Conservation (phyloP, 2,888 invertebrate genomes). For the Drosophila eohydei region DNA sequence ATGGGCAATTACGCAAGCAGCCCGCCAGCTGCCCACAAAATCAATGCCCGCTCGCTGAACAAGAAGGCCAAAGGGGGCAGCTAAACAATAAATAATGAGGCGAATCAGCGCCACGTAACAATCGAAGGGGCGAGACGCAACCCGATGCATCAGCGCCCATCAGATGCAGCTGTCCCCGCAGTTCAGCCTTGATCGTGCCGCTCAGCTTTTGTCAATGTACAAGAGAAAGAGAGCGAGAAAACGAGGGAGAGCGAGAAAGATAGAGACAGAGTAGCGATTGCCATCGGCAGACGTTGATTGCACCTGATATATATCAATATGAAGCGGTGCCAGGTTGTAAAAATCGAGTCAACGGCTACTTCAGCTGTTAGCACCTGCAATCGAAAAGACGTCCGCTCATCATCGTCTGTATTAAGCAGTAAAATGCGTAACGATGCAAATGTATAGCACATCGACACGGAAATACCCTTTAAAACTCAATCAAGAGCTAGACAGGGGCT, state of each 20-base stretch:
- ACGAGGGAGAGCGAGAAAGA: not conserved
- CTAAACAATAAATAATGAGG: conserved; percentile 63
- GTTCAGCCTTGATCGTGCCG: conserved; percentile 66
- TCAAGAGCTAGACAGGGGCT: not conserved
- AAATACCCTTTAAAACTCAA: conserved; percentile 33
- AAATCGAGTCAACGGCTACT: conserved; percentile 53
- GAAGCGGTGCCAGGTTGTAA: conserved; percentile 58
- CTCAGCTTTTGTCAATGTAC: conserved; percentile 50
- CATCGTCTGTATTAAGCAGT: conserved; percentile 61
- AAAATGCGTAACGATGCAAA: conserved; percentile 45
- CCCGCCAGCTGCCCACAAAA: conserved; percentile 43
- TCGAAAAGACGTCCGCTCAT: conserved; percentile 52
- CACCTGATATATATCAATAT: conserved; percentile 70
- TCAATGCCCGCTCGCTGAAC: conserved; percentile 16
- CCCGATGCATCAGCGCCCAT: conserved; percentile 60
- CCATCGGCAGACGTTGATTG: conserved; percentile 71
- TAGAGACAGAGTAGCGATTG: conserved; percentile 38
- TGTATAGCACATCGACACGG: conserved; percentile 8
- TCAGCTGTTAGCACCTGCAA: conserved; percentile 66
- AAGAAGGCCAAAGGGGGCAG: not conserved
- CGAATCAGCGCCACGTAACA: conserved; percentile 56
- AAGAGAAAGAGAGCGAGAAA: not conserved
- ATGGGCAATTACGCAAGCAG: conserved; percentile 59
- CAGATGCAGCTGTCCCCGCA: conserved; percentile 24
- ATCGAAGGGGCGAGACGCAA: conserved; percentile 49